Percentiles rank a stretch among this genome's conserved stretches.
Evolutionary conservation across 2,113 vertebrate genomes (phyloP).

Genomic region (Percopsis transmontana): DNA sequence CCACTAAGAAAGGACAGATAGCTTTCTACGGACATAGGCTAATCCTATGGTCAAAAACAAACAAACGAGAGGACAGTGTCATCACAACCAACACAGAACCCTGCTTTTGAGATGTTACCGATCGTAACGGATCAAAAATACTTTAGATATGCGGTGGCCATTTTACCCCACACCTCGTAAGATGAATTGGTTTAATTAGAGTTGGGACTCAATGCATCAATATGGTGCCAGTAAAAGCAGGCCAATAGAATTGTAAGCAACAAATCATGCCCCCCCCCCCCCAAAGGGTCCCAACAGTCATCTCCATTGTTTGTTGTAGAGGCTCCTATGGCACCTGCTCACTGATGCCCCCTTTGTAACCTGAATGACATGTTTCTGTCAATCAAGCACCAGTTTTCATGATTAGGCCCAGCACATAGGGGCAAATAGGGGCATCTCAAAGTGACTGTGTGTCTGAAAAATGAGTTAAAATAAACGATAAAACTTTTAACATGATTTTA

Average conservation of each 20-base stretch:
- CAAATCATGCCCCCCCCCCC: not conserved
- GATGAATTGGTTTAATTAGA: not conserved
- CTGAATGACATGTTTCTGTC: not conserved
- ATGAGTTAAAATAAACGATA: constrained; percentile 10
- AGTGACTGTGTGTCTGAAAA: constrained; percentile 58
- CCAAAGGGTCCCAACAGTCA: not conserved
- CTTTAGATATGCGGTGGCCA: not conserved
- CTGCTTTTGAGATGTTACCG: constrained; percentile 21
- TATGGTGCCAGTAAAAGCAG: not conserved
- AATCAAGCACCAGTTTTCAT: not conserved
- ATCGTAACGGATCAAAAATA: constrained; percentile 27
- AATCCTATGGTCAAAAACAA: not conserved
- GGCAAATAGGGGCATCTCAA: constrained; percentile 30
- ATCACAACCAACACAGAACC: not conserved
- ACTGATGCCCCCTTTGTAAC: constrained; percentile 40
- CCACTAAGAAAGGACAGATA: constrained; percentile 18
- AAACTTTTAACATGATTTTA: constrained; percentile 21
- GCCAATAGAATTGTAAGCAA: too few relatives aligned
- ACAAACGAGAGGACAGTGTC: not conserved
- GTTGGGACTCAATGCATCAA: not conserved
- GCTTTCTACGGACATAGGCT: constrained; percentile 6
- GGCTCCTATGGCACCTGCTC: constrained; percentile 29
- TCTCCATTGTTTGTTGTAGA: not conserved
- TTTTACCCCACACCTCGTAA: not conserved
- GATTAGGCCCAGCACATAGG: constrained; percentile 7